These are phyloP conservation scores for Lamellibrachia luymesi DNA, from an alignment of 1,140 invertebrate genomes.

Conservation along the genomic window DNA sequence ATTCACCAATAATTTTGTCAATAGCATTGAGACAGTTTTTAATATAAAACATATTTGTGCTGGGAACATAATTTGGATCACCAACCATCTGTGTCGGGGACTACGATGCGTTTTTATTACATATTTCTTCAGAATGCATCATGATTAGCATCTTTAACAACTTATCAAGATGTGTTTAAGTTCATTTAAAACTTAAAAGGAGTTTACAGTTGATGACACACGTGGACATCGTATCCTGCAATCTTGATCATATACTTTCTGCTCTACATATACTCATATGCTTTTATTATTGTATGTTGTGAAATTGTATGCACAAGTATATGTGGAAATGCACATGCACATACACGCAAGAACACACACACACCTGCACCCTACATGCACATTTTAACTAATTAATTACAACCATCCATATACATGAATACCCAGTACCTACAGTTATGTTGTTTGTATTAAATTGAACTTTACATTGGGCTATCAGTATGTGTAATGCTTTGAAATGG, in stretches of 20 bases:
- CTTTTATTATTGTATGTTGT: background rate
- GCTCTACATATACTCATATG: background rate
- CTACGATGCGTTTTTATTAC: background rate
- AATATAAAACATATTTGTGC: no score
- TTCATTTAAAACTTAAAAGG: background rate
- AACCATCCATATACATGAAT: no score
- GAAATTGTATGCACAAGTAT: no score
- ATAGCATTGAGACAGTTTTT: background rate
- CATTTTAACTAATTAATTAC: background rate
- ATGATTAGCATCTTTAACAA: background rate
- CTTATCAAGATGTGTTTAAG: background rate
- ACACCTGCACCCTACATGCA: no score
- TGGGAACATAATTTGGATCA: background rate
- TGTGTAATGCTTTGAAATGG: background rate
- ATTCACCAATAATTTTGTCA: background rate
- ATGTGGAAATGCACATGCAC: background rate
- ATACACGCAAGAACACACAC: background rate
- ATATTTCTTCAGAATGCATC: background rate
- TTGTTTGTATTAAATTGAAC: background rate
- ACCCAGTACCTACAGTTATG: background rate
- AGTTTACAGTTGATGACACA: no score
- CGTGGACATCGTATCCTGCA: background rate
- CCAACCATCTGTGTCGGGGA: background rate
- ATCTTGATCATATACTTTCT: background rate
- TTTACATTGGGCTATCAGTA: background rate